Evolutionary conservation across 1,140 invertebrate species (phyloP).

Genomic region (Bombus huntii): DNA sequence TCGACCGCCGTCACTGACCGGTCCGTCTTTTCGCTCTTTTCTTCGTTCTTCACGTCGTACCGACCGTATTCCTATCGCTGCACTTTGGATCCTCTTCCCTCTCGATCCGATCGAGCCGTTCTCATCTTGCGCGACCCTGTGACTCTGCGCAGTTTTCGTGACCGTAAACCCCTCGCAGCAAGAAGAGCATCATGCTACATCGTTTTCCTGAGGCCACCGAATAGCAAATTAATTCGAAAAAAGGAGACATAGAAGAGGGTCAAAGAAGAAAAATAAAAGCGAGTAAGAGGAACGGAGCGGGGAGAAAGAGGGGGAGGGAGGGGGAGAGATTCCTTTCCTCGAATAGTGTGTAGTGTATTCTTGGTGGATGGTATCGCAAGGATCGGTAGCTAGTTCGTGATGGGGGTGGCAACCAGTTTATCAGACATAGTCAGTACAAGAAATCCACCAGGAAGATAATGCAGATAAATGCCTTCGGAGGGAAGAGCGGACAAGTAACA

Average conservation of each 20-base stretch:
- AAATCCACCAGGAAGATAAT: conserved; percentile 46
- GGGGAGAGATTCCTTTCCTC: not conserved
- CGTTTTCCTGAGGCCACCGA: too few species aligned
- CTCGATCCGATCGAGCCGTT: not conserved
- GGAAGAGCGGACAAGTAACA: conserved; percentile 14
- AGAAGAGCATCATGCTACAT: not conserved
- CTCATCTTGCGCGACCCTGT: not conserved
- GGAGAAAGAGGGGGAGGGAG: not conserved
- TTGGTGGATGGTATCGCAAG: conserved; percentile 45
- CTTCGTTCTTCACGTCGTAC: not conserved
- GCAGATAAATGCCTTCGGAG: conserved; percentile 42
- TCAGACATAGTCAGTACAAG: conserved; percentile 24
- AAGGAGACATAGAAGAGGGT: too few species aligned
- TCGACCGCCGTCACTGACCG: conserved; percentile 49
- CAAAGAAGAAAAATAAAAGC: too few species aligned
- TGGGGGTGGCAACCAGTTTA: conserved; percentile 47
- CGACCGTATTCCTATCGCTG: not conserved
- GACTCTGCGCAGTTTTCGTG: not conserved
- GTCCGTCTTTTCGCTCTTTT: conserved; percentile 37
- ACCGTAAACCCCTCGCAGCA: not conserved
- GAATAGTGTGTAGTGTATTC: conserved; percentile 38
- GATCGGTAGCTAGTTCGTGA: conserved; percentile 33
- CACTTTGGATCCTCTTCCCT: not conserved
- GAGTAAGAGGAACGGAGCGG: not conserved
- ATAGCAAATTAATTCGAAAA: not conserved